Conservation (phyloP, 1,140 invertebrate genomes). For the Pseudachorutes palmiensis region DNA sequence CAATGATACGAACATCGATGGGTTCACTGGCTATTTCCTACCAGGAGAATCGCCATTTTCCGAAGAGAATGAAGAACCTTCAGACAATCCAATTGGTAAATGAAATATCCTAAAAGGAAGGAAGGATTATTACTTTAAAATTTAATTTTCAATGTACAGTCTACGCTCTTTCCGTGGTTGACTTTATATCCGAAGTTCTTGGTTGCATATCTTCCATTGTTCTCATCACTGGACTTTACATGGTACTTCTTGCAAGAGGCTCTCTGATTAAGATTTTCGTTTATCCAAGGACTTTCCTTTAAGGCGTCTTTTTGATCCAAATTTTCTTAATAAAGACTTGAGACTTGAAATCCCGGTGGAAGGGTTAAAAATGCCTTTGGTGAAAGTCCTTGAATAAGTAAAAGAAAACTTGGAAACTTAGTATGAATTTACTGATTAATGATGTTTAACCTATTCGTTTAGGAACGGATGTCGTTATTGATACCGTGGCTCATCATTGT, state of each 20-base stretch:
- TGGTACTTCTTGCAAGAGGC: conserved; percentile 13
- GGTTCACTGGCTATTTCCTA: no score
- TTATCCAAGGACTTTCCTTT: background rate
- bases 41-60: background rate
- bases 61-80: background rate
- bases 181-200: conserved; percentile 26
- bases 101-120: background rate
- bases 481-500: conserved; percentile 33
- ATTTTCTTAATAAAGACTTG: conserved; percentile 10
- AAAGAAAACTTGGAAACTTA: no score
- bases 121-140: background rate
- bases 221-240: conserved; percentile 23
- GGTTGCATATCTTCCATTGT: conserved; percentile 27
- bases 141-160: background rate
- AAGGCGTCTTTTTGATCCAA: conserved; percentile 12
- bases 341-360: no score
- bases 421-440: no score
- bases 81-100: background rate
- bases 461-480: no score
- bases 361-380: no score
- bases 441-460: no score
- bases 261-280: background rate
- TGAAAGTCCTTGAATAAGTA: no score
- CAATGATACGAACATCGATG: background rate
- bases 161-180: conserved; percentile 3